phyloP scores from a whole-genome alignment of 2,113 vertebrate species.

The Mus musculus region DNA sequence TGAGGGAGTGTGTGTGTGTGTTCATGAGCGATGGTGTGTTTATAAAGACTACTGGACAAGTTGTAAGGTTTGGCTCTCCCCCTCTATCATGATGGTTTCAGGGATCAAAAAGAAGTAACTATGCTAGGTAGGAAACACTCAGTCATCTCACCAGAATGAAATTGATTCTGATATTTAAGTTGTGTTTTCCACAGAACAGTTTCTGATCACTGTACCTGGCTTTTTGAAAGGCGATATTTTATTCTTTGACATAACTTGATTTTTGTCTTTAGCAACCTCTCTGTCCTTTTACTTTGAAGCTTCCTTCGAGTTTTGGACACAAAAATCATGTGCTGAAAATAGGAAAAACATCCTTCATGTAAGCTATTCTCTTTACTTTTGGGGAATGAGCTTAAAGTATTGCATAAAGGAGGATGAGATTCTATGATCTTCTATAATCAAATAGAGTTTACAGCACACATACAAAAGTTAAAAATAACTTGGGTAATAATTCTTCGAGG shows the following conservation, averaged over 20 bases:
- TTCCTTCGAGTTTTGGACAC: background rate
- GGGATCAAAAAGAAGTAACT: background rate
- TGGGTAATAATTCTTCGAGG: background rate
- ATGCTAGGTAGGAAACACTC: background rate
- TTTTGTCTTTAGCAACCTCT: background rate
- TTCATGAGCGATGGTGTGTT: background rate
- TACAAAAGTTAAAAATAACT: background rate
- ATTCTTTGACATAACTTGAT: background rate
- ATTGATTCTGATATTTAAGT: slow-evolving; percentile 28
- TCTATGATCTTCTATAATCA: background rate
- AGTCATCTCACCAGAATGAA: background rate
- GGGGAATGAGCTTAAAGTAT: background rate
- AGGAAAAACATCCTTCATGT: background rate
- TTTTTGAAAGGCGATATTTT: background rate
- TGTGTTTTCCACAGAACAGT: background rate
- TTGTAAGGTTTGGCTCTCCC: background rate
- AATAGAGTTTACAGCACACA: background rate
- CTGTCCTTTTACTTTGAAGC: background rate
- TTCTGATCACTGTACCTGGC: background rate
- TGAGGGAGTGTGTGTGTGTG: background rate
- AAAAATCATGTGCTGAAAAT: background rate
- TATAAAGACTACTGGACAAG: background rate
- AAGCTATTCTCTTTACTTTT: background rate
- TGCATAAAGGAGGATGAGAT: background rate
- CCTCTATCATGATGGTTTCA: background rate